Base-by-base conservation (phyloP, 2,888 invertebrate genomes). In the Hymenopus coronatus region DNA sequence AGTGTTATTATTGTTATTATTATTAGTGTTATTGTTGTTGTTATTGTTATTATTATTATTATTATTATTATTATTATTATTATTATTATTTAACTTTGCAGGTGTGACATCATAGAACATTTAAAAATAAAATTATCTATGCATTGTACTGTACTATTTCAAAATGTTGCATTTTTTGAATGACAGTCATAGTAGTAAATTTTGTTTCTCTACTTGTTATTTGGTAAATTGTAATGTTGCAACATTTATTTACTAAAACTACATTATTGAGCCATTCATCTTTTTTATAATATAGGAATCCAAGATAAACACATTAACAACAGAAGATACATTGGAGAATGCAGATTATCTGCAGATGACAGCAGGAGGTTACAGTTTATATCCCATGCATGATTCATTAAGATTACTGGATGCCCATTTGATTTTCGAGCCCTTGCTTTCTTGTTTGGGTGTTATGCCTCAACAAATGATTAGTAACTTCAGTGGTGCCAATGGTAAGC, bases 351-450 rank as follows among this genome's bases (percentile, higher is more conserved):
- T 91, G 40, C 88, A 91, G 15, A 90, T 91, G 83, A 91, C 91
- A 15, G 90, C 91, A 6, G 91, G 91, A 93, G 96, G 95, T 4
- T 95, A 96, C 92, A 96, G 95, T 91, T 93, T 96, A 90, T 96
- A 96, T 93, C 96, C 96, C 82, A 96, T 97, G 94, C 97, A 97
- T 92, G 97, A 97, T 92, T 97, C 97, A 0, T 95, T 97, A 28
- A 95, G 96, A 93, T 94, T 99, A 89, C 94, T 98, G 90, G 98
- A 99, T 94, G 98, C 99, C 4, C 98, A 98, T 94, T 95, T 98
- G 87, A 98, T 98, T 92, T 98, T 98, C 93, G 98, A 98, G 93
- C 98, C 99, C 0, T 94, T 99, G 91, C 94, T 99, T 27, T 96
- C 97, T 0, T 97, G 97, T 90, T 94, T 99, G 70, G 98, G 98